Conservation (phyloP, 2,888 invertebrate species). For the Plebejus melissa region DNA sequence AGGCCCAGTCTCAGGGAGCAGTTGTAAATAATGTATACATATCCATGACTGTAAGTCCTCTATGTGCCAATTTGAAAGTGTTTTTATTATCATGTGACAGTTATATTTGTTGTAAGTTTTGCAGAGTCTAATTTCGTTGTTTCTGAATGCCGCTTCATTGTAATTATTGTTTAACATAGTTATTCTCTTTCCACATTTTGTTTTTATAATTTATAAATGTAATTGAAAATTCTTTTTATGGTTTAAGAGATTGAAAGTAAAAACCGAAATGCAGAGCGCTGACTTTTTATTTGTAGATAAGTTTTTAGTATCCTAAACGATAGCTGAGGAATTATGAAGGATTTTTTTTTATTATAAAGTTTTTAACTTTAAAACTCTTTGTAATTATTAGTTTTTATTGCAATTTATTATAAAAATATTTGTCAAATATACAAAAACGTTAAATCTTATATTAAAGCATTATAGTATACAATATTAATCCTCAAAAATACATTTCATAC, state of each 20-base stretch:
- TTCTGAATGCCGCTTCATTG: conserved; percentile 26
- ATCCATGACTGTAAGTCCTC: conserved; percentile 29
- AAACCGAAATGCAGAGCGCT: conserved; percentile 17
- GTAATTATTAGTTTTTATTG: neutral
- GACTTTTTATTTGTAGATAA: conserved; percentile 13
- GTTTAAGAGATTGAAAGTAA: conserved; percentile 31
- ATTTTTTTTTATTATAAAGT: neutral
- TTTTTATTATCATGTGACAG: conserved; percentile 28
- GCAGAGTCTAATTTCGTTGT: conserved; percentile 50
- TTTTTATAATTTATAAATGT: conserved; percentile 40
- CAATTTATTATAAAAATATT: conserved; percentile 1
- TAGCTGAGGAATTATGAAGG: neutral
- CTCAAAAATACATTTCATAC: neutral
- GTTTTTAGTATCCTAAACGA: neutral
- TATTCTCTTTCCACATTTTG: conserved; percentile 28
- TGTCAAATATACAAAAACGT: conserved; percentile 11
- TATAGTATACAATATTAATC: neutral
- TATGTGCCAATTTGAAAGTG: conserved; percentile 31
- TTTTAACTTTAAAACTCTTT: neutral
- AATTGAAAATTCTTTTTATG: conserved; percentile 41
- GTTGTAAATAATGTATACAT: conserved; percentile 29
- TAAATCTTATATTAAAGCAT: conserved; percentile 4
- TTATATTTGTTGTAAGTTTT: conserved; percentile 48
- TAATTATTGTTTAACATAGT: conserved; percentile 23
- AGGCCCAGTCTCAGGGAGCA: conserved; percentile 16